Conservation (phyloP, 1,140 invertebrate genomes). For the Drosophila varians region DNA sequence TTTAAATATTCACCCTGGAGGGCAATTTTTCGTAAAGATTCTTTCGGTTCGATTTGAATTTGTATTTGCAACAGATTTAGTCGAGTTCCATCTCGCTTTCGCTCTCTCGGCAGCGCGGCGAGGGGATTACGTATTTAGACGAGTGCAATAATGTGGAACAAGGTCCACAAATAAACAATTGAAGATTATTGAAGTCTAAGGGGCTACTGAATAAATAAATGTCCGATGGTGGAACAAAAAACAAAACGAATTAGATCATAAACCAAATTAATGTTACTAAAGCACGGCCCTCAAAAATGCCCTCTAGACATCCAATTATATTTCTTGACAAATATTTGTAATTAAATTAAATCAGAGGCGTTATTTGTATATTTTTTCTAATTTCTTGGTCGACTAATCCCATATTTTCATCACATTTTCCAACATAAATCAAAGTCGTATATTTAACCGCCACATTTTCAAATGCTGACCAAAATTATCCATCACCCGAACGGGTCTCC, state of each 20-base stretch:
- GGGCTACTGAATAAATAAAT: not conserved
- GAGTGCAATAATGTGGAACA: constrained; percentile 47
- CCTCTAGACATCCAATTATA: too few species aligned
- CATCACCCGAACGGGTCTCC: constrained; percentile 34
- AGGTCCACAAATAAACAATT: constrained; percentile 51
- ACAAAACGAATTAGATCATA: not conserved
- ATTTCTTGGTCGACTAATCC: constrained; percentile 13
- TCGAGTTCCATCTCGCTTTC: constrained; percentile 16
- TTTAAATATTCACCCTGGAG: constrained; percentile 67
- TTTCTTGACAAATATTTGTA: not conserved
- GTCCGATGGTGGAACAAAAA: not conserved
- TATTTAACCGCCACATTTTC: constrained; percentile 1
- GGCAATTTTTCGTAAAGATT: constrained; percentile 63
- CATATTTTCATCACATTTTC: constrained; percentile 4
- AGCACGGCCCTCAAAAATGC: too few species aligned
- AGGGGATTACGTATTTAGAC: constrained; percentile 21
- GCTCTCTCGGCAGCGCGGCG: not conserved
- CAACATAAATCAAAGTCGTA: constrained; percentile 23
- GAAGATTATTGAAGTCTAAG: constrained; percentile 30
- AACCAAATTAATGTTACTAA: not conserved
- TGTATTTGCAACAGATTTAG: constrained; percentile 40
- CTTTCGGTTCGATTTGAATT: constrained; percentile 56
- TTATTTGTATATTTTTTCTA: not conserved
- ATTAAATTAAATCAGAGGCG: not conserved
- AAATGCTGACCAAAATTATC: constrained; percentile 35